Evolutionary conservation across 1,140 invertebrate species (phyloP).

Genomic region (Pogonomyrmex barbatus): DNA sequence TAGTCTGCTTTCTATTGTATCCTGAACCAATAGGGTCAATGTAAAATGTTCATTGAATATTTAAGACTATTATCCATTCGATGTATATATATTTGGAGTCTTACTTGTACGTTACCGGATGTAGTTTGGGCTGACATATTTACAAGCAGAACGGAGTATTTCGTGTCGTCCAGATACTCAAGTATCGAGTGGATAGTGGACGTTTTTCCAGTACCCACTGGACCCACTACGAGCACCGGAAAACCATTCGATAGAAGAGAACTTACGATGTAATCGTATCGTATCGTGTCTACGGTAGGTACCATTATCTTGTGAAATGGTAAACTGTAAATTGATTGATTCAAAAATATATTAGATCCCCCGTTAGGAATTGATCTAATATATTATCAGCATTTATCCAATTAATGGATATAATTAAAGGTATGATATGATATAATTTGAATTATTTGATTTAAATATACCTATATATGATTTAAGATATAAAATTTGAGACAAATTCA

Average conservation of each 20-base stretch:
- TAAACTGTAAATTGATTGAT: conserved; percentile 85
- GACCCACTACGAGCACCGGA: conserved; percentile 92
- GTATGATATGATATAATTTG: background rate
- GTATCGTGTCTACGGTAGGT: conserved; percentile 93
- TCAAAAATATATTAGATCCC: conserved; percentile 30
- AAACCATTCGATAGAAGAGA: conserved; percentile 88
- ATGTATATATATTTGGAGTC: background rate
- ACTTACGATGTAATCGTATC: conserved; percentile 91
- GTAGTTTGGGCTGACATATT: conserved; percentile 96
- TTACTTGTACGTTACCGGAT: conserved; percentile 89
- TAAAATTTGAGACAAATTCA: background rate
- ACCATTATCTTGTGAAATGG: conserved; percentile 94
- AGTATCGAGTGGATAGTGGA: conserved; percentile 91
- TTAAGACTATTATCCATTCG: conserved; percentile 26
- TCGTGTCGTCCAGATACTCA: conserved; percentile 87
- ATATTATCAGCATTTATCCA: background rate
- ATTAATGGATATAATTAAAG: conserved; percentile 18
- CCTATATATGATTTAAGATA: background rate
- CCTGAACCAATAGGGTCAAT: conserved; percentile 73
- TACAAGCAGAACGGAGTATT: conserved; percentile 90
- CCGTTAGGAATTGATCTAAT: background rate
- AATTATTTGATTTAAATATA: conserved; percentile 32
- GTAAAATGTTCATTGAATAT: conserved; percentile 30
- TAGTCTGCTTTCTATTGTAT: conserved; percentile 92
- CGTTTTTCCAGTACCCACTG: conserved; percentile 94